phyloP scores from a whole-genome alignment of 2,888 invertebrate genomes.

The Cremastobaeus sp. region DNA sequence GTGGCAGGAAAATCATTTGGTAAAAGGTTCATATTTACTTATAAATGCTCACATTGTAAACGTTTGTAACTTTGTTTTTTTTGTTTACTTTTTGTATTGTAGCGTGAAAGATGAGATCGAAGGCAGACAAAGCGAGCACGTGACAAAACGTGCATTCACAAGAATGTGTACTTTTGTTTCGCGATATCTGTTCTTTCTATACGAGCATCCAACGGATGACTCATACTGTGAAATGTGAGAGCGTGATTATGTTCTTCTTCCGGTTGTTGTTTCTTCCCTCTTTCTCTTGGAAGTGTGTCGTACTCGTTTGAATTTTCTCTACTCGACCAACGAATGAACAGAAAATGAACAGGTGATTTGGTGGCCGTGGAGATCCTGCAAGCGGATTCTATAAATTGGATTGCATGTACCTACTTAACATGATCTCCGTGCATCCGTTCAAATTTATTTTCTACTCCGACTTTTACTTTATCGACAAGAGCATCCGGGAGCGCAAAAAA shows the following conservation, averaged over 20 bases:
- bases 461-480: constrained; percentile 43
- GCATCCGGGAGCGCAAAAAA: constrained; percentile 37
- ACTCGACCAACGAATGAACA: constrained; percentile 27
- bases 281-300: too few relatives aligned
- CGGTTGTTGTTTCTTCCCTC: constrained; percentile 15
- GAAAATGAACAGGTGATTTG: constrained; percentile 38
- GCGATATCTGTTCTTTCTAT: constrained; percentile 35
- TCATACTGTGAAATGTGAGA: constrained; percentile 13
- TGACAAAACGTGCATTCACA: constrained; percentile 40
- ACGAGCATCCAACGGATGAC: constrained; percentile 16
- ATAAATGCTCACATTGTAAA: constrained; percentile 13
- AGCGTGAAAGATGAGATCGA: constrained; percentile 34
- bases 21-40: constrained; percentile 27
- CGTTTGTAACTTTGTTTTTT: constrained; percentile 18
- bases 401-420: constrained; percentile 65
- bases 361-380: constrained; percentile 32
- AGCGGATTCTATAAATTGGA: constrained; percentile 71
- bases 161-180: constrained; percentile 49
- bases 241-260: constrained; percentile 47
- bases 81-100: constrained; percentile 30
- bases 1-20: too few relatives aligned
- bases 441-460: constrained; percentile 61
- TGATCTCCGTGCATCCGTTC: constrained; percentile 57
- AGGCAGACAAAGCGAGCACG: constrained; percentile 34
- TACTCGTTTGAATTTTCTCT: constrained; percentile 18